phyloP scores from a whole-genome alignment of 2,113 vertebrate species.

The Dasyornis broadbenti region DNA sequence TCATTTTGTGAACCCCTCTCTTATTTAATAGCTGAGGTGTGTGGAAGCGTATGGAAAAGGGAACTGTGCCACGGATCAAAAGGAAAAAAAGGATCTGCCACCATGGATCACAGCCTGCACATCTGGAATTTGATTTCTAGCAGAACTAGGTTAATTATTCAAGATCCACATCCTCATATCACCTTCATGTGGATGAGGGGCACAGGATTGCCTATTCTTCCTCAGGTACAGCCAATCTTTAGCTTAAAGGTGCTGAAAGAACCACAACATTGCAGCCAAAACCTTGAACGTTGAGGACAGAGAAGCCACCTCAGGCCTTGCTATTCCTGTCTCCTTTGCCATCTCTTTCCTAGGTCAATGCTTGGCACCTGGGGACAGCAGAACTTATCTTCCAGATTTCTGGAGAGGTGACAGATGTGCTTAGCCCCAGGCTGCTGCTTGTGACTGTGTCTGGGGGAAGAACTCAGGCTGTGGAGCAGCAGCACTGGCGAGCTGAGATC shows the following conservation, averaged over 20 bases:
- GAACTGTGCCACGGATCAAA: constrained; percentile 55
- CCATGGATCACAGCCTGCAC: constrained; percentile 69
- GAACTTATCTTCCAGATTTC: constrained; percentile 48
- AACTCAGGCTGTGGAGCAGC: constrained; percentile 40
- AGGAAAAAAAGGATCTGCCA: constrained; percentile 76
- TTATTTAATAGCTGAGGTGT: constrained; percentile 54
- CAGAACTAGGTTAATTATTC: constrained; percentile 64
- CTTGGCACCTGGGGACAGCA: constrained; percentile 69
- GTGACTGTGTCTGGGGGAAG: constrained; percentile 50
- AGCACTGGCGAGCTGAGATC: not conserved
- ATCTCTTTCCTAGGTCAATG: constrained; percentile 65
- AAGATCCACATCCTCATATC: constrained; percentile 31
- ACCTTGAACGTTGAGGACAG: not conserved
- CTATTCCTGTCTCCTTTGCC: not conserved
- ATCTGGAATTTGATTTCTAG: constrained; percentile 74
- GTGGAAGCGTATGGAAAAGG: constrained; percentile 59
- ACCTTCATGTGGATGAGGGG: constrained; percentile 65
- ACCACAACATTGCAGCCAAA: not conserved
- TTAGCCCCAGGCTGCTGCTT: constrained; percentile 18
- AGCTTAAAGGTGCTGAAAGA: not conserved
- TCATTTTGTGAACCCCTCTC: not conserved
- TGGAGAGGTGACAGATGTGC: not conserved
- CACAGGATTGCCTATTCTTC: constrained; percentile 53
- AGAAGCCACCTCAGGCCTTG: not conserved
- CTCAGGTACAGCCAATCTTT: constrained; percentile 9